A percentile compares a stretch with the other conserved stretches of the same genome.
These are phyloP conservation scores for Bombus affinis DNA, from an alignment of 1,140 invertebrate species.

Conservation along the genomic window DNA sequence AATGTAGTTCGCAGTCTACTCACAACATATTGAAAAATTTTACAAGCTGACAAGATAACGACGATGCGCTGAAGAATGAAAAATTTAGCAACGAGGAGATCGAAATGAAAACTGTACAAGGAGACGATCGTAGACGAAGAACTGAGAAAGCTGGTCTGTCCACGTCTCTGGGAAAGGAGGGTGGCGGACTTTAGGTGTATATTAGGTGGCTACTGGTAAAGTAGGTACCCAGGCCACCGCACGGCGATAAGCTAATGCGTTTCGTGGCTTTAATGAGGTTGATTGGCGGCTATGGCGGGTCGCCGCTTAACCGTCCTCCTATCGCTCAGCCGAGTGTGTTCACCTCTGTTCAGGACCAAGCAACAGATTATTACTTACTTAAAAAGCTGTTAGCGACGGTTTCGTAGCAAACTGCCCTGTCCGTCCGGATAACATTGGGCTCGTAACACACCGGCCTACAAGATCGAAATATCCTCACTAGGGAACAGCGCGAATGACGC, in stretches of 20 bases:
- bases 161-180: not conserved
- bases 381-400: conserved; percentile 69
- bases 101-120: not conserved
- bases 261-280: conserved; percentile 78
- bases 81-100: not conserved
- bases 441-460: conserved; percentile 11
- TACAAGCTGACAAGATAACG: not conserved
- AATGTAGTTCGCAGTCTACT: no score
- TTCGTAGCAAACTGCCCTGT: conserved; percentile 51
- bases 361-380: conserved; percentile 73
- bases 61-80: not conserved
- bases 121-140: not conserved
- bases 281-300: conserved; percentile 66
- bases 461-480: conserved; percentile 1
- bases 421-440: conserved; percentile 31
- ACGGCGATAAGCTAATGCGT: conserved; percentile 77
- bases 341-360: conserved; percentile 66
- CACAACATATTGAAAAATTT: not conserved
- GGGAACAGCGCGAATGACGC: conserved; percentile 10
- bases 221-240: conserved; percentile 63
- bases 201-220: conserved; percentile 64
- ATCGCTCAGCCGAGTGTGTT: conserved; percentile 64
- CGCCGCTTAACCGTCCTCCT: conserved; percentile 58
- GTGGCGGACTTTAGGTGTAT: conserved; percentile 59
- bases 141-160: conserved; percentile 25